Percentiles rank a stretch among this genome's conserved stretches.
Conservation (phyloP, 2,888 invertebrate genomes). For the Brachyopa scutellaris region DNA sequence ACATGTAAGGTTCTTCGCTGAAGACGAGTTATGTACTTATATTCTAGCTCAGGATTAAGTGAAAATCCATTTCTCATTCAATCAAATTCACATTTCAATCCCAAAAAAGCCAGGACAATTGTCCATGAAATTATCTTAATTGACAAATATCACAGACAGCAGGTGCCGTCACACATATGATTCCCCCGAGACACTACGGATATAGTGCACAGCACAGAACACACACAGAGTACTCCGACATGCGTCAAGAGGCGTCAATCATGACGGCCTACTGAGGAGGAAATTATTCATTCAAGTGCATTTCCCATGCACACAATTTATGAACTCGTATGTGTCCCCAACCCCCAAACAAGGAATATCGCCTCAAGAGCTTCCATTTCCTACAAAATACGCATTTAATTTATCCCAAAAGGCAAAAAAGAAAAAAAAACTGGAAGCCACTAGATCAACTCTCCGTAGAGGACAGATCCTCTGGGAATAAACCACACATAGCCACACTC, state of each 20-base stretch:
- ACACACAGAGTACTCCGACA: slow-evolving; percentile 19
- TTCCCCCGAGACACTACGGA: slow-evolving; percentile 50
- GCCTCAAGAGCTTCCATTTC: slow-evolving; percentile 23
- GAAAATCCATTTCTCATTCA: no score
- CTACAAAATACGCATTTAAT: slow-evolving; percentile 53
- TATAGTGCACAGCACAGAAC: slow-evolving; percentile 23
- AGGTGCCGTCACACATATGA: slow-evolving; percentile 51
- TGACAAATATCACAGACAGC: slow-evolving; percentile 50
- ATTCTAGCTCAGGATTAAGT: no score
- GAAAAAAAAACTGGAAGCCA: not conserved
- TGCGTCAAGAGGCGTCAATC: slow-evolving; percentile 63
- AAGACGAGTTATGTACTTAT: no score
- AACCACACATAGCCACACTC: slow-evolving; percentile 24
- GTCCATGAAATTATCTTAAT: slow-evolving; percentile 59
- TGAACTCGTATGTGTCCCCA: slow-evolving; percentile 5
- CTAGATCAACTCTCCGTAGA: slow-evolving; percentile 34
- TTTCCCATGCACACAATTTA: slow-evolving; percentile 60
- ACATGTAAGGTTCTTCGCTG: no score
- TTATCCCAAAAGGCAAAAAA: slow-evolving; percentile 39
- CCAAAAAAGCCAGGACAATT: slow-evolving; percentile 29
- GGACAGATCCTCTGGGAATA: slow-evolving; percentile 53
- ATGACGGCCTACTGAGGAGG: slow-evolving; percentile 35
- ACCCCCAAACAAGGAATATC: not conserved
- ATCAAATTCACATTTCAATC: not conserved
- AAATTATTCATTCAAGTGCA: slow-evolving; percentile 59